phyloP scores from a whole-genome alignment of 2,888 invertebrate species.

The Callinectes sapidus region DNA sequence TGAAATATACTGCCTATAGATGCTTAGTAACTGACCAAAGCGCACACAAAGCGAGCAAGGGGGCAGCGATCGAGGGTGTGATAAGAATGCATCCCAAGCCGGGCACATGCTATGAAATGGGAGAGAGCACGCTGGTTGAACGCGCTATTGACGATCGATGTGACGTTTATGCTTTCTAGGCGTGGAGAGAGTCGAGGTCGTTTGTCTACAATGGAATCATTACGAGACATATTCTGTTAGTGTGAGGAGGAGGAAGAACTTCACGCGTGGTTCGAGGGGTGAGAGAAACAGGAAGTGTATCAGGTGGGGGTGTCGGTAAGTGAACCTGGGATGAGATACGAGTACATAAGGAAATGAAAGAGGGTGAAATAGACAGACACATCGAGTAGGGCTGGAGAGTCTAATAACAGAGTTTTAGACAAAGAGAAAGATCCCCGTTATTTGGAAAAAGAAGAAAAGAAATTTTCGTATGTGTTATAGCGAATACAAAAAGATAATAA shows the following conservation, averaged over 20 bases:
- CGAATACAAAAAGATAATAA: too few species aligned
- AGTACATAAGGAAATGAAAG: not conserved
- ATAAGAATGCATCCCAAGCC: not conserved
- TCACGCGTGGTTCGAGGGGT: not conserved
- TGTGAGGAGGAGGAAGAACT: not conserved
- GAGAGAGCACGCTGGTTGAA: not conserved
- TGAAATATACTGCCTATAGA: not conserved
- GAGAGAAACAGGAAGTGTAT: not conserved
- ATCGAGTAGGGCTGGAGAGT: too few species aligned
- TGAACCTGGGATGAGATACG: not conserved
- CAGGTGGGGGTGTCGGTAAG: not conserved
- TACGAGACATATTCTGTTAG: not conserved
- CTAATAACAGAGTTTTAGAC: too few species aligned
- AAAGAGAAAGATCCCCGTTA: too few species aligned
- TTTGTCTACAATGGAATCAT: not conserved
- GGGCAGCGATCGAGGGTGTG: not conserved
- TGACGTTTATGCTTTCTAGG: slow-evolving; percentile 17
- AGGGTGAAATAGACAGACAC: not conserved
- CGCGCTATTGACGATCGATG: not conserved
- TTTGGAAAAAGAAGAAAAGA: too few species aligned
- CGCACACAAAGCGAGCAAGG: not conserved
- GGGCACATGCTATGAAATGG: not conserved
- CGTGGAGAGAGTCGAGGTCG: not conserved
- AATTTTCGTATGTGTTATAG: too few species aligned
- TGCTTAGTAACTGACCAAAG: not conserved